Percentiles rank a stretch among this genome's conserved stretches.
These are phyloP conservation scores for Crax fasciolata DNA, from an alignment of 2,797 vertebrate genomes.

Conservation along the genomic window DNA sequence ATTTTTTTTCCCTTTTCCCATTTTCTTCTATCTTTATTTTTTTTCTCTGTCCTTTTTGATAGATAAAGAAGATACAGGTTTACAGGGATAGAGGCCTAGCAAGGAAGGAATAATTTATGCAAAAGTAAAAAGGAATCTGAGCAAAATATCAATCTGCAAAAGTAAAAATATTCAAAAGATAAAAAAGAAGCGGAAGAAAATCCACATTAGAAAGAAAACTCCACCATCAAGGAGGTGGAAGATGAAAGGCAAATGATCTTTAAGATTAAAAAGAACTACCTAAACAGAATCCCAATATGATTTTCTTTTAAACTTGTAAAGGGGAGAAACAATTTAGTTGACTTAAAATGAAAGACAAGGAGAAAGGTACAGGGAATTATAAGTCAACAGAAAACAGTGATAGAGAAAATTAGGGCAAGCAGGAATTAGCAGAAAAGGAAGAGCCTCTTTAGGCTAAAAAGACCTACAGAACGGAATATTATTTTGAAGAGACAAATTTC, in stretches of 20 bases:
- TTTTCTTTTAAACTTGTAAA: background rate
- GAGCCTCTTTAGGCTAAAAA: background rate
- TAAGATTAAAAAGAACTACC: constrained; percentile 4
- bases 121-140: background rate
- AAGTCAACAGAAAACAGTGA: background rate
- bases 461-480: background rate
- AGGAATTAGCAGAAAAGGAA: background rate
- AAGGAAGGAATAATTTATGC: background rate
- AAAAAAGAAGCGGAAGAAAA: constrained; percentile 41
- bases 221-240: background rate
- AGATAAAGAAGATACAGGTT: constrained; percentile 6
- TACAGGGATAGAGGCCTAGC: background rate
- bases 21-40: background rate
- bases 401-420: background rate
- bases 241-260: constrained; percentile 29
- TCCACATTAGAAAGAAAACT: background rate
- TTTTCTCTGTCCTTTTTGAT: background rate
- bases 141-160: constrained; percentile 1
- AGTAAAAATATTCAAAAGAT: background rate
- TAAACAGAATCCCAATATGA: background rate
- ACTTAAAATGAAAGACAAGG: background rate
- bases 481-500: background rate
- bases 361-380: background rate
- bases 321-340: background rate
- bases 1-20: background rate